Conservation (phyloP, 2,888 invertebrate species). For the Hirtodrosophila cameraria region DNA sequence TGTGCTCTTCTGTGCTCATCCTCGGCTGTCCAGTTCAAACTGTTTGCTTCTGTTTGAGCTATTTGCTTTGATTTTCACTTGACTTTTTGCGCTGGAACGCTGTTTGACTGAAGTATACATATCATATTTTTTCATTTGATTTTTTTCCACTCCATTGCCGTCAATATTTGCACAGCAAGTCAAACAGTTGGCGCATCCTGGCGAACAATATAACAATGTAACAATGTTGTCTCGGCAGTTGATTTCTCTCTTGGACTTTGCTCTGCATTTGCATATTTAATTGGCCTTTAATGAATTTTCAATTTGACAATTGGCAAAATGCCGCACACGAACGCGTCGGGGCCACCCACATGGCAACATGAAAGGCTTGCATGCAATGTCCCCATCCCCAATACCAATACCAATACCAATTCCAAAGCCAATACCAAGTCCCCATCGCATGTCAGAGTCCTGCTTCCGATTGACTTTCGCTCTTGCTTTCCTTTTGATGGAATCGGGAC, state of each 20-base stretch:
- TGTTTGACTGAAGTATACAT: constrained; percentile 49
- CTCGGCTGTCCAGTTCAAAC: constrained; percentile 1
- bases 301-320: constrained; percentile 77
- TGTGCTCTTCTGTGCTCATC: background rate
- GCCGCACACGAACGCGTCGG: constrained; percentile 57
- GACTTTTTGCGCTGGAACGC: constrained; percentile 54
- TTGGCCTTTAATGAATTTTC: constrained; percentile 82
- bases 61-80: constrained; percentile 77
- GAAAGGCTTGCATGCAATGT: constrained; percentile 32
- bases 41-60: constrained; percentile 50
- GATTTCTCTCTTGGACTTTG: constrained; percentile 53
- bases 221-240: constrained; percentile 34
- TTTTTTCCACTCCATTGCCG: constrained; percentile 20
- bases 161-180: constrained; percentile 70
- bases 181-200: constrained; percentile 64
- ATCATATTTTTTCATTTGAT: constrained; percentile 55
- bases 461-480: constrained; percentile 65
- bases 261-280: constrained; percentile 73
- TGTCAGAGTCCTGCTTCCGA: constrained; percentile 45
- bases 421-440: constrained; percentile 39
- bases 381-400: background rate
- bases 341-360: constrained; percentile 60
- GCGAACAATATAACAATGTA: constrained; percentile 31
- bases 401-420: constrained; percentile 16
- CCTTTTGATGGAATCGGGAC: constrained; percentile 15